Percentiles rank a stretch among this genome's conserved stretches.
These are phyloP conservation scores for Apoderus coryli DNA, from an alignment of 2,888 invertebrate genomes.

Conservation along the genomic window DNA sequence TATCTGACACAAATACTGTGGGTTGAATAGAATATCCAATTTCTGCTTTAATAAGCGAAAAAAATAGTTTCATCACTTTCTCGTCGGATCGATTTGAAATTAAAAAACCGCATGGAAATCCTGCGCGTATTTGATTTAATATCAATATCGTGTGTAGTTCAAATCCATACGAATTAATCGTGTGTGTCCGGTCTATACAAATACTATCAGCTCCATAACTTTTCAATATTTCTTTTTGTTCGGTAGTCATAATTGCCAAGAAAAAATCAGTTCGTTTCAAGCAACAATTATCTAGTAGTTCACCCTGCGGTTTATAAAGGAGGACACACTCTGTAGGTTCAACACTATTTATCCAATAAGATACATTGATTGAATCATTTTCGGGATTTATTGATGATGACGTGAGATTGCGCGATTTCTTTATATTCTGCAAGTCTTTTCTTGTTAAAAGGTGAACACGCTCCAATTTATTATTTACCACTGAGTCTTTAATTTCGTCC, in stretches of 20 bases:
- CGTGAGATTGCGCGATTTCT: constrained; percentile 12
- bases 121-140: constrained; percentile 13
- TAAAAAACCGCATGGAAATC: constrained; percentile 11
- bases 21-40: not conserved
- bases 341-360: constrained; percentile 12
- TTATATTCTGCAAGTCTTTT: constrained; percentile 16
- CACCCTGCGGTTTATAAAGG: constrained; percentile 16
- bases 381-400: constrained; percentile 1
- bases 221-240: constrained; percentile 17
- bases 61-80: constrained; percentile 8
- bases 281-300: not conserved
- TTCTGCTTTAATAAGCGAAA: not conserved
- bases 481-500: constrained; percentile 13
- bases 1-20: constrained; percentile 4
- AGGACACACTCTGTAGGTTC: constrained; percentile 9
- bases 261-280: constrained; percentile 20
- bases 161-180: constrained; percentile 14
- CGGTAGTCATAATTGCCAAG: constrained; percentile 19
- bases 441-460: constrained; percentile 13
- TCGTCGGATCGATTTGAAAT: constrained; percentile 7
- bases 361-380: constrained; percentile 10
- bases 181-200: constrained; percentile 13
- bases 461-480: constrained; percentile 8
- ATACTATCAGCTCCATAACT: constrained; percentile 16
- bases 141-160: constrained; percentile 15